Base-by-base conservation (phyloP, 2,797 vertebrate genomes). In the Rhabdophis nuchalis region DNA sequence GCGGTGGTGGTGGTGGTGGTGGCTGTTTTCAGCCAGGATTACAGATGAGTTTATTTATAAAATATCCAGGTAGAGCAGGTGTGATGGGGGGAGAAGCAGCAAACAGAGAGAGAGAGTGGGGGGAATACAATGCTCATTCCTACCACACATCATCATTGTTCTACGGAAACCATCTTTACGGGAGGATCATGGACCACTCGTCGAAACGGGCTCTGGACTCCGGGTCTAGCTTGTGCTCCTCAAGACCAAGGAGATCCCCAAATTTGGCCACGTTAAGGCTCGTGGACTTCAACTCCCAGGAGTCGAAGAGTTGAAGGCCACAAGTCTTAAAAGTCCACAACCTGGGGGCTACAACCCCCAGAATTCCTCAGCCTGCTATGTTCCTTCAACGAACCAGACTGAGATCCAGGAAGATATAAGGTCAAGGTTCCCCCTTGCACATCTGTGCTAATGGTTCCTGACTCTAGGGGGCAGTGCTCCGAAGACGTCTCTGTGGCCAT, bases 1-100 rank as follows among this genome's bases (percentile, higher is more conserved):
- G 0, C 1, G 46, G 29, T 4, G 4, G 53, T 46, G 25, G 10
- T 7, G 46, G 29, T 4, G 2, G 36, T 46, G 25, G 10, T 7
- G 36, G n/a, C 52, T 72, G 56, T 91, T 86, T 41, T 68, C 53
- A 41, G 29, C 16, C 32, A 53, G 27, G 29, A 32, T 36, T 25
- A 82, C 72, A 46, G 72, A 46, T 36, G 36, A n/a, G 54, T 88
- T 88, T 92, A 92, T 92, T 92, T 92, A 92, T 92, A 92, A 92
- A 88, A 36, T 46, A 53, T 85, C 58, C 87, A 92, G 87, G 87
- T 92, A 68, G 87, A 89, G 8, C 91, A 92, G 87, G 91, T 92
- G 91, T 13, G 87, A 58, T 12, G 91, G 91, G 91, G 91, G 86
- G 91, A 6, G 64, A 64, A 25, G 52, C 58, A 46, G 50, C 20